Percentiles rank a stretch among this genome's conserved stretches.
These are phyloP conservation scores for Creontiades dilutus DNA, from an alignment of 2,888 invertebrate genomes.

Conservation along the genomic window DNA sequence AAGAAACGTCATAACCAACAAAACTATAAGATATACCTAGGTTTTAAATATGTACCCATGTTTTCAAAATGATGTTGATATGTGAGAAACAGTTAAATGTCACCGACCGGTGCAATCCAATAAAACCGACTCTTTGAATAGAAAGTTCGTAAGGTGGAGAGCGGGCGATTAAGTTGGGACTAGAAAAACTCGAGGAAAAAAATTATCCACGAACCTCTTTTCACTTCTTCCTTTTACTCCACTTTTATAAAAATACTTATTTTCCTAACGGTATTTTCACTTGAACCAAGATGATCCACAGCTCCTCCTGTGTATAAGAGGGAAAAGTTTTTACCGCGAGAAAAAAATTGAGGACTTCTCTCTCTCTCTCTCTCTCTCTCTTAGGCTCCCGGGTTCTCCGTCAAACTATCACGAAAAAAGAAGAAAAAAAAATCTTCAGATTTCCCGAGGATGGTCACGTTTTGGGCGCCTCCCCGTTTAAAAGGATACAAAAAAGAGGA, in stretches of 20 bases:
- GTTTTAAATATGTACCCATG: too few species aligned
- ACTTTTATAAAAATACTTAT: constrained; percentile 67
- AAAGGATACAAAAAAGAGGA: neutral
- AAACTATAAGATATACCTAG: too few species aligned
- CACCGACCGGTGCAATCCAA: too few species aligned
- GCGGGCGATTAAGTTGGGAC: neutral
- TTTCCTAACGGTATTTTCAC: constrained; percentile 56
- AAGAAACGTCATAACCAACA: too few species aligned
- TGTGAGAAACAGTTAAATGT: too few species aligned
- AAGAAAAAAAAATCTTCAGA: neutral
- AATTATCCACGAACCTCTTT: neutral
- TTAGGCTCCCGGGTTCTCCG: neutral
- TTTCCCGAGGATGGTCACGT: constrained; percentile 32
- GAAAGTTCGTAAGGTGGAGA: neutral
- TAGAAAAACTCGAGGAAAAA: neutral
- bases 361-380: too few species aligned
- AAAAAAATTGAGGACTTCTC: constrained; percentile 23
- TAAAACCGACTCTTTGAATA: neutral
- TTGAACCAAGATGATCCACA: constrained; percentile 23
- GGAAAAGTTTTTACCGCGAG: neutral
- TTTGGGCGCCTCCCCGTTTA: constrained; percentile 2
- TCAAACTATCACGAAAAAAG: too few species aligned
- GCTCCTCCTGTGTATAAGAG: neutral
- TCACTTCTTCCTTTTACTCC: constrained; percentile 53
- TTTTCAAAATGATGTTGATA: too few species aligned